These are phyloP conservation scores for Laticauda colubrina DNA, from an alignment of 2,113 vertebrate species.

Conservation along the genomic window DNA sequence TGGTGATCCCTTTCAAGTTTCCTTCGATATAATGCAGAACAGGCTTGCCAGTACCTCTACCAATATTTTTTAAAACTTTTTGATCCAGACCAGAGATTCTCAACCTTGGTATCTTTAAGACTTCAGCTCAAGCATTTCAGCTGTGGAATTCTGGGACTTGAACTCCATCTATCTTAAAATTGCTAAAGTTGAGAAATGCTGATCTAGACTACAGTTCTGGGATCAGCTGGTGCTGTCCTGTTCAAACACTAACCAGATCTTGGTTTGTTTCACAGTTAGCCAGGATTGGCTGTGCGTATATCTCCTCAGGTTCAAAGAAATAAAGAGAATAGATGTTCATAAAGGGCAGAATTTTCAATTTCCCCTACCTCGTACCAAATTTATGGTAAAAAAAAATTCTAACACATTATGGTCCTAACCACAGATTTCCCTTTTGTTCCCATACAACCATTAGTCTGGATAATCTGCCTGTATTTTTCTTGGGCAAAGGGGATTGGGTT, in stretches of 20 bases:
- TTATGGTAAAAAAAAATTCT: neutral
- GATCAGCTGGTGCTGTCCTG: neutral
- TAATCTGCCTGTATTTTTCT: neutral
- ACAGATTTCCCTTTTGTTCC: neutral
- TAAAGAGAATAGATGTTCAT: neutral
- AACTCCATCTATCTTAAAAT: neutral
- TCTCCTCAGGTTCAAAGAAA: neutral
- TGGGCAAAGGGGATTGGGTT: constrained; percentile 41
- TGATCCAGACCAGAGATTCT: neutral
- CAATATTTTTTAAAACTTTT: neutral
- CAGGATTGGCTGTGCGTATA: neutral
- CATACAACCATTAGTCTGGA: neutral
- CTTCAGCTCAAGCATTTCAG: neutral
- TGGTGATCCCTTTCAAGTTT: neutral
- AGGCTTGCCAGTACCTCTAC: neutral
- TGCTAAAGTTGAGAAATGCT: neutral
- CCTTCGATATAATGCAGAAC: neutral
- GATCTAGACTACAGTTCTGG: neutral
- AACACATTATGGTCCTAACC: neutral
- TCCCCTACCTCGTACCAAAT: neutral
- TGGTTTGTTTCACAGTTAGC: neutral
- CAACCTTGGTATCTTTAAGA: neutral
- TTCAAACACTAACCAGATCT: neutral
- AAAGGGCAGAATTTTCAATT: neutral
- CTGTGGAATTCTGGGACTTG: neutral